Conservation (phyloP, 2,888 invertebrate genomes). For the Euclidia mi region DNA sequence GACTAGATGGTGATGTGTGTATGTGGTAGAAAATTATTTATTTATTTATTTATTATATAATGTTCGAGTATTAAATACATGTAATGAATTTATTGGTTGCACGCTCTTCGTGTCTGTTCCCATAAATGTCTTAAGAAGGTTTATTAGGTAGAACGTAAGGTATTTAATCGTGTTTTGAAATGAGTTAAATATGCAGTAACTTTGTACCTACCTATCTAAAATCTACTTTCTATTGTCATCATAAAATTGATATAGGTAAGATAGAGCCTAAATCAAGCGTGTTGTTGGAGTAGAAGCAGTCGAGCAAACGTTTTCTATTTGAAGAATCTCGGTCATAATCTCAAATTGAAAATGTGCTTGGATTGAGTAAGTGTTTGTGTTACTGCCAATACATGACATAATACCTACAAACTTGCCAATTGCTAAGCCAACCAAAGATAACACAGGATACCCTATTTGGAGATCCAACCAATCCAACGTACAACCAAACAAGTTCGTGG, state of each 20-base stretch:
- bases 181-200: slow-evolving; percentile 15
- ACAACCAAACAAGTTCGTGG: too few relatives aligned
- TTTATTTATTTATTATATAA: too few relatives aligned
- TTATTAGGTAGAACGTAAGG: too few relatives aligned
- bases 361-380: background rate
- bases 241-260: background rate
- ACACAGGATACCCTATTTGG: too few relatives aligned
- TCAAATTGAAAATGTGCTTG: background rate
- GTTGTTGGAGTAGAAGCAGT: background rate
- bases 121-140: slow-evolving; percentile 14
- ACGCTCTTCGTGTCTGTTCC: slow-evolving; percentile 33
- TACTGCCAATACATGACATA: too few relatives aligned
- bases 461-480: too few relatives aligned
- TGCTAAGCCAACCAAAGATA: too few relatives aligned
- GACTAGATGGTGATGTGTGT: too few relatives aligned
- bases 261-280: background rate
- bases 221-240: background rate
- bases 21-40: too few relatives aligned
- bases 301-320: slow-evolving; percentile 1
- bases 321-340: background rate
- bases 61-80: slow-evolving; percentile 2
- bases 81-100: slow-evolving; percentile 43
- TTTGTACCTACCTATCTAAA: background rate
- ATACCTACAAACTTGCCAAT: too few relatives aligned
- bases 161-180: slow-evolving; percentile 28